Percentiles rank a stretch among this genome's conserved stretches.
Conservation (phyloP, 1,140 invertebrate species). For the Thalassaphorura encarpata region DNA sequence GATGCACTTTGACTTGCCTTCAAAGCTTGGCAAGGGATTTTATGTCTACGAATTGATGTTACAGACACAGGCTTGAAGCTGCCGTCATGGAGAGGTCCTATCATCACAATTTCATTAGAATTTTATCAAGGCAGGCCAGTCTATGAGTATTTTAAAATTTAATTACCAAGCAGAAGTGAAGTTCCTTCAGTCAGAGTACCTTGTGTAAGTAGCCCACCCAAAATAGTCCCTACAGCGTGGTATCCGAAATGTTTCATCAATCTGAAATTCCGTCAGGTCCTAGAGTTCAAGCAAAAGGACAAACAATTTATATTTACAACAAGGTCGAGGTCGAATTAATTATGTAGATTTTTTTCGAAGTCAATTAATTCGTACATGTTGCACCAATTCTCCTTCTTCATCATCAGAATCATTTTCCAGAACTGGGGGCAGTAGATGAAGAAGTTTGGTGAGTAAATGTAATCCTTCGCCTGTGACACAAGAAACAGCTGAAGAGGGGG, state of each 20-base stretch:
- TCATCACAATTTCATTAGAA: slow-evolving; percentile 22
- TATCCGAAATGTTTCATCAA: slow-evolving; percentile 83
- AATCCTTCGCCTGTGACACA: slow-evolving; percentile 82
- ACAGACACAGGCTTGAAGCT: slow-evolving; percentile 67
- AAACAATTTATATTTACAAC: neutral
- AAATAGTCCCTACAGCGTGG: slow-evolving; percentile 59
- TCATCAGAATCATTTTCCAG: too few relatives aligned
- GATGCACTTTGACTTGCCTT: slow-evolving; percentile 84
- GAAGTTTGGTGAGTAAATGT: slow-evolving; percentile 64
- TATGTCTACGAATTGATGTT: slow-evolving; percentile 78
- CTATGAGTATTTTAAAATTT: too few relatives aligned
- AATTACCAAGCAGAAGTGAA: slow-evolving; percentile 54
- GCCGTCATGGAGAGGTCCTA: slow-evolving; percentile 73
- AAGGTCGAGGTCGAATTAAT: neutral
- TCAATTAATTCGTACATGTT: neutral
- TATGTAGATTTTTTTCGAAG: slow-evolving; percentile 6
- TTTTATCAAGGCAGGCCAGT: neutral
- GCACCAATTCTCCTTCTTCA: slow-evolving; percentile 44
- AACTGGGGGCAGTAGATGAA: slow-evolving; percentile 61
- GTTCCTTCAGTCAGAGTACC: slow-evolving; percentile 79
- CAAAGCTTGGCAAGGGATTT: slow-evolving; percentile 74
- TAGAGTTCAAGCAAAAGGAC: slow-evolving; percentile 34
- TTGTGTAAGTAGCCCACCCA: slow-evolving; percentile 70
- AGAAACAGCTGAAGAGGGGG: slow-evolving; percentile 89
- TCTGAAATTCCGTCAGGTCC: slow-evolving; percentile 74